A percentile compares a stretch with the other conserved stretches of the same genome.
Evolutionary conservation across 2,113 vertebrate genomes (phyloP).

Genomic region (Gallinago paraguaiae): DNA sequence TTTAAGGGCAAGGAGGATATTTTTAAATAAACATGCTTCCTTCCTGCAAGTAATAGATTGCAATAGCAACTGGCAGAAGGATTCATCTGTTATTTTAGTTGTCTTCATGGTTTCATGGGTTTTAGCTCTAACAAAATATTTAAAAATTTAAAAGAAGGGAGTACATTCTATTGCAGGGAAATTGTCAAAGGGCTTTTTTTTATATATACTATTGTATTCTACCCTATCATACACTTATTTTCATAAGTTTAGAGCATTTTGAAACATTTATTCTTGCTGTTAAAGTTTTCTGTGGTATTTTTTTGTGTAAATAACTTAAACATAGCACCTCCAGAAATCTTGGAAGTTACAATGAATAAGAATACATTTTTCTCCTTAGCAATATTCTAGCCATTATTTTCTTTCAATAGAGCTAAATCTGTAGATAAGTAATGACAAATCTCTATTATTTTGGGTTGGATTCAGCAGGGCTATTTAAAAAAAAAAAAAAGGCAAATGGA

Average conservation of each 20-base stretch:
- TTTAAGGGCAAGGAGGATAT: conserved; percentile 34
- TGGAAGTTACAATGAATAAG: background rate
- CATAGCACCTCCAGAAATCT: background rate
- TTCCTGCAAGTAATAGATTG: conserved; percentile 58
- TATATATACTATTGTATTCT: background rate
- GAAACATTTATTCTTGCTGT: background rate
- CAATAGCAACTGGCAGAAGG: conserved; percentile 50
- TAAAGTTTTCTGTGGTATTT: background rate
- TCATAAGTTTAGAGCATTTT: background rate
- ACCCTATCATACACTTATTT: background rate
- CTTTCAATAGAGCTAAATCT: background rate
- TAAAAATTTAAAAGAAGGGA: conserved; percentile 8
- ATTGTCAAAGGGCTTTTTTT: background rate
- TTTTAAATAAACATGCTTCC: conserved; percentile 53
- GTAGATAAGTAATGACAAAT: background rate
- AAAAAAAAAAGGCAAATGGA: background rate
- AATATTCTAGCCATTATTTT: background rate
- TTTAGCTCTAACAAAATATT: conserved; percentile 33
- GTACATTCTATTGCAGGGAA: background rate
- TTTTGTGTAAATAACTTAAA: background rate
- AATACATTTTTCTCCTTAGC: conserved; percentile 8
- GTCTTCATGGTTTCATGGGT: conserved; percentile 11
- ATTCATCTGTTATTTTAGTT: conserved; percentile 51
- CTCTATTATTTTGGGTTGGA: background rate
- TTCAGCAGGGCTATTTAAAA: background rate